Conservation (phyloP, 2,113 vertebrate species). For the Anolis carolinensis region DNA sequence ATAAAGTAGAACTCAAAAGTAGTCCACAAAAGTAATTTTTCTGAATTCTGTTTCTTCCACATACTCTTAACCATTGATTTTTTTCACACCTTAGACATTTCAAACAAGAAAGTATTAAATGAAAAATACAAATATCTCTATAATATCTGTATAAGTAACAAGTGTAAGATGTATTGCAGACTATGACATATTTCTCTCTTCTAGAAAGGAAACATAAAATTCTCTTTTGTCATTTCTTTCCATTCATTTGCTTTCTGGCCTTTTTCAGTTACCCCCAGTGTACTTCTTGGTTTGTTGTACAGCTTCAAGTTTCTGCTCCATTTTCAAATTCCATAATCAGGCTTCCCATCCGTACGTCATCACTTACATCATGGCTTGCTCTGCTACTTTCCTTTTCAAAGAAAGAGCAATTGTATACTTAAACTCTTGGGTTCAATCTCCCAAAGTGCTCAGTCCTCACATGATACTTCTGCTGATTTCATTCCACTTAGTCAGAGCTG, state of each 20-base stretch:
- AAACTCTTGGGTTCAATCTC: background rate
- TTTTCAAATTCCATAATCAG: background rate
- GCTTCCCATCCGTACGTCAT: background rate
- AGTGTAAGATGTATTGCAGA: background rate
- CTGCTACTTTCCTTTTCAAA: background rate
- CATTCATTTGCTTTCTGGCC: background rate
- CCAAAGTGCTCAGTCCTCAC: background rate
- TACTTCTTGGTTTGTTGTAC: background rate
- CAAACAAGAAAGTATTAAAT: background rate
- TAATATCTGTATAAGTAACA: background rate
- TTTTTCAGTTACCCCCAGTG: background rate
- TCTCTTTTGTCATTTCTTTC: background rate
- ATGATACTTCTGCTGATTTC: conserved; percentile 6
- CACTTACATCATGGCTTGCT: background rate
- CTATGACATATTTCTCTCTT: background rate
- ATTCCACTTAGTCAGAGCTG: background rate
- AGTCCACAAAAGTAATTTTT: too few relatives aligned
- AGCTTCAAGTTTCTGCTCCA: background rate
- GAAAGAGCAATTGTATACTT: background rate
- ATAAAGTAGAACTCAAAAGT: too few relatives aligned
- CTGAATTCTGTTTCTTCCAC: background rate
- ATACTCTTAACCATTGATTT: background rate
- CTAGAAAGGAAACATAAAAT: background rate
- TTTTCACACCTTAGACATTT: background rate
- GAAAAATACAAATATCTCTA: background rate